These are phyloP conservation scores for Coregonus ussuriensis DNA, from an alignment of 2,797 vertebrate species.

Conservation along the genomic window DNA sequence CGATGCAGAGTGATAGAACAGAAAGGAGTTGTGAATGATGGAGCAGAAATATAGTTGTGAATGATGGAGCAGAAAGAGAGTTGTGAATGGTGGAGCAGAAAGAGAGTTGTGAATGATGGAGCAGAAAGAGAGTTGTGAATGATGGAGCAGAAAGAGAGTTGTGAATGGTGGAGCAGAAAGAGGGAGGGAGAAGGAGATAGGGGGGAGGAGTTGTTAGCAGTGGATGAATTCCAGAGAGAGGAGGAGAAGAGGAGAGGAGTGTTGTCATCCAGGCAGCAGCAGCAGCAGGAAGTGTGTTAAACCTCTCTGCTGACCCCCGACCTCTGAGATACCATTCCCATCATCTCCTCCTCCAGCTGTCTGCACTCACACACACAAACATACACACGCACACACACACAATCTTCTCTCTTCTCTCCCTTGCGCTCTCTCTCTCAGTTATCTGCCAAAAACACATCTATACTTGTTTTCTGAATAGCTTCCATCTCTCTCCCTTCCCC, in stretches of 20 bases:
- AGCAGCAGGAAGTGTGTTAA: slow-evolving; percentile 25
- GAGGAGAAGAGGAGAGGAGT: slow-evolving; percentile 5
- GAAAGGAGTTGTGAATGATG: neutral
- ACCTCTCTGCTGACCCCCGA: slow-evolving; percentile 7
- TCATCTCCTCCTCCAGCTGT: slow-evolving; percentile 74
- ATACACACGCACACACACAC: neutral
- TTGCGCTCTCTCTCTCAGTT: too few relatives aligned
- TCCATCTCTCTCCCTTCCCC: neutral
- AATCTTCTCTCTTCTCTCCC: too few relatives aligned
- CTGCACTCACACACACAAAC: slow-evolving; percentile 35
- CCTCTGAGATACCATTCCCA: slow-evolving; percentile 74
- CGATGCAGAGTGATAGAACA: neutral
- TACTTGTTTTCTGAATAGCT: neutral
- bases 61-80: neutral
- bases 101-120: neutral
- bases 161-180: neutral
- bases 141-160: neutral
- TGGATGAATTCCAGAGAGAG: slow-evolving; percentile 3
- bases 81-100: too few relatives aligned
- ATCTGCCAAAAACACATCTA: neutral
- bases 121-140: neutral
- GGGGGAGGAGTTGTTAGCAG: neutral
- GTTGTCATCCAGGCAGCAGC: slow-evolving; percentile 24
- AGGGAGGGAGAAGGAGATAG: neutral
- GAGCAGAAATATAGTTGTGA: neutral